Evolutionary conservation across 2,113 vertebrate species (phyloP).

Genomic region (Strix uralensis): DNA sequence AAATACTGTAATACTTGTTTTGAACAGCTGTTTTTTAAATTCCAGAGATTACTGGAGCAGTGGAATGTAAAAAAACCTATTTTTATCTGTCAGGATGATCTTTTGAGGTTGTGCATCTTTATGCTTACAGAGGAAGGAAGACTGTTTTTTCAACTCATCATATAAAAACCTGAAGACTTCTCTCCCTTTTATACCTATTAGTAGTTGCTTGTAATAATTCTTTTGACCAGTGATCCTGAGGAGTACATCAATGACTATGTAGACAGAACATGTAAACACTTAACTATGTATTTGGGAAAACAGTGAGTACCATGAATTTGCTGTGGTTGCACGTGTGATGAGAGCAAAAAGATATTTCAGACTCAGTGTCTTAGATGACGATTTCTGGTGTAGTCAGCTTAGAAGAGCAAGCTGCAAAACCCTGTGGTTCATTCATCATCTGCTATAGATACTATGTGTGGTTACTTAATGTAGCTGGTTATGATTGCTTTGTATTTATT

Average conservation of each 20-base stretch:
- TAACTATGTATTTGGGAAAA: not conserved
- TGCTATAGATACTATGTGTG: not conserved
- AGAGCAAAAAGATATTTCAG: not conserved
- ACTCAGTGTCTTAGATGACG: not conserved
- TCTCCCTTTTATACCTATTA: not conserved
- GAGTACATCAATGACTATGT: not conserved
- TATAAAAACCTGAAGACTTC: not conserved
- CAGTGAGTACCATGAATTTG: not conserved
- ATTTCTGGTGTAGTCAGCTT: not conserved
- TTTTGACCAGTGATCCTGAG: not conserved
- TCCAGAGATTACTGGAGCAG: not conserved
- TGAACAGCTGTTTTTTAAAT: not conserved
- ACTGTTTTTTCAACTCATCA: not conserved
- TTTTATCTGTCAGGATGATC: not conserved
- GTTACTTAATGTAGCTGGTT: not conserved
- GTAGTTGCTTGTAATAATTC: not conserved
- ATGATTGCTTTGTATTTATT: not conserved
- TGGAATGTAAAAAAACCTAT: not conserved
- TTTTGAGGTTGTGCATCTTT: not conserved
- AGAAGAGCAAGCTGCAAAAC: not conserved
- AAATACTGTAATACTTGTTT: not conserved
- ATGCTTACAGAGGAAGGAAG: not conserved
- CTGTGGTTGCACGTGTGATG: not conserved
- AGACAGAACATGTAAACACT: not conserved
- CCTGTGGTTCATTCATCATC: not conserved